These are phyloP conservation scores for Peromyscus eremicus DNA, from an alignment of 2,797 vertebrate genomes.

Conservation along the genomic window DNA sequence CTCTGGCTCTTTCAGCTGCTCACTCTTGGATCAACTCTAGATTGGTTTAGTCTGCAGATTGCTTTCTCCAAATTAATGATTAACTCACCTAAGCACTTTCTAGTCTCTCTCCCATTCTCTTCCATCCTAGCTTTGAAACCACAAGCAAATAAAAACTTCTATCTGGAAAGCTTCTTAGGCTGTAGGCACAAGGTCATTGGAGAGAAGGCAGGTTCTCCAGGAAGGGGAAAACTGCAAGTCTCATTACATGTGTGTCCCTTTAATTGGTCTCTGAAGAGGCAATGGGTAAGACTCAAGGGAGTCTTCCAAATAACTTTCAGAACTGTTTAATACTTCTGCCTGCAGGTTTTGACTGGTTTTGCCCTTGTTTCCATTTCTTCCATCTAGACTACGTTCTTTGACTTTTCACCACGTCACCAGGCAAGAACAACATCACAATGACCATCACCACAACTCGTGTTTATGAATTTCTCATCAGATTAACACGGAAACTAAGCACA, in stretches of 20 bases:
- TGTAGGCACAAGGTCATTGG: not conserved
- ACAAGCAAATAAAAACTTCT: constrained; percentile 66
- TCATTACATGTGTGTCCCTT: not conserved
- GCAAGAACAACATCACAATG: constrained; percentile 30
- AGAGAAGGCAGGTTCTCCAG: not conserved
- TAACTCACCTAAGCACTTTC: constrained; percentile 83
- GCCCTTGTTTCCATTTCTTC: constrained; percentile 4
- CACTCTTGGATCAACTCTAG: constrained; percentile 87
- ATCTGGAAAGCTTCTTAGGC: constrained; percentile 47
- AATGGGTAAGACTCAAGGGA: constrained; percentile 24
- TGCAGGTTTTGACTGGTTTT: not conserved
- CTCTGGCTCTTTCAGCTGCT: constrained; percentile 83
- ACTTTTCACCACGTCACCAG: not conserved
- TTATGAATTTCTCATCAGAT: not conserved
- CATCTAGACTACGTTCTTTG: not conserved
- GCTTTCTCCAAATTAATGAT: constrained; percentile 83
- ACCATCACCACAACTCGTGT: not conserved
- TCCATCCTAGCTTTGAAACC: constrained; percentile 71
- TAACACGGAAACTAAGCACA: not conserved
- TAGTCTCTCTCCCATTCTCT: constrained; percentile 77
- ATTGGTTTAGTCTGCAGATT: constrained; percentile 82
- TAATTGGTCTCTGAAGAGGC: constrained; percentile 25
- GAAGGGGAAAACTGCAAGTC: not conserved
- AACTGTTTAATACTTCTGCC: not conserved
- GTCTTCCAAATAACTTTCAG: constrained; percentile 44